Base-by-base conservation (phyloP, 92 coral and sea anemone species). In the Ricordea florida region DNA sequence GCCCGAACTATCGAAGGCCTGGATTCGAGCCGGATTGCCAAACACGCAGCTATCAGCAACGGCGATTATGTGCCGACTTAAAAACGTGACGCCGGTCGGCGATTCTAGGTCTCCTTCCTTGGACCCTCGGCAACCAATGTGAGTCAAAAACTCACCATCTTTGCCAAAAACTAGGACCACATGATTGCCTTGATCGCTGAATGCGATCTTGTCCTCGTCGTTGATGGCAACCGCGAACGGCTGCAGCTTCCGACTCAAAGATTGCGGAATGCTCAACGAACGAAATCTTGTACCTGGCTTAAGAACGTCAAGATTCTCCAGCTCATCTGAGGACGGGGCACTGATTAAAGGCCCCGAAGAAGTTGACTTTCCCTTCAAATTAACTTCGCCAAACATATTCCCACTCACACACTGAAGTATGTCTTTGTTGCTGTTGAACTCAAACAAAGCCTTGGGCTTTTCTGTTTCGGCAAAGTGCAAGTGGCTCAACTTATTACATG, bases 11-110 rank as follows among this genome's bases (percentile, higher is more conserved):
- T 78, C 90, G 46, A 90, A 90, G 1, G 82, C 91, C 60, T 90
- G 96, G 22, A 90, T 68, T 14, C 96, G 82, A 0, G 96, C 81
- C 3, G 96, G 96, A 34, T 70, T 90, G 0, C 96, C 96, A 57
- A 90, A 90, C 42, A 85, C 34, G 24, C 96, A 90, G 37, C 96
- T 91, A 57, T 90, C 96, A 10, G 91, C 83, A 8, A 90, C 73
- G 2, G 87, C 71, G 33, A 90, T 32, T 5, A 81, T 44, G 31
- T 85, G 87, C 21, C 78, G 52, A 5, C 79, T 43, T 18, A 81
- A 51, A 20, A 85, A 72, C 22, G 77, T 62, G 0, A 87, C 83
- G 9, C 96, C 91, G 0, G 96, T 76, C 0, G 96, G 96, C 28
- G 91, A 90, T 70, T 90, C 91, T 30, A 90, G 74, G 42, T 50